These are phyloP conservation scores for Scaptomyza graminum DNA, from an alignment of 1,140 invertebrate genomes.

Conservation along the genomic window DNA sequence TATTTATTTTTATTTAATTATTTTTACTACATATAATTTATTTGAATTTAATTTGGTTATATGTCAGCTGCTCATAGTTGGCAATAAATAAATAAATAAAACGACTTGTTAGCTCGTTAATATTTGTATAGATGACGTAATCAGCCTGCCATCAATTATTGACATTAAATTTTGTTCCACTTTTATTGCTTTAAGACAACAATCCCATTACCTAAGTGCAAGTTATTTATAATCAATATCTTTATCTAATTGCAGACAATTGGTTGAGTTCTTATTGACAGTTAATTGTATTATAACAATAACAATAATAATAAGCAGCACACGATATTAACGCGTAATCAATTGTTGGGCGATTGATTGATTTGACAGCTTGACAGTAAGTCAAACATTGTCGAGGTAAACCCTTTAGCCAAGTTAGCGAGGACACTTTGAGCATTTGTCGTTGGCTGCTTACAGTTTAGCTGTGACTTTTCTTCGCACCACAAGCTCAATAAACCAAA, in stretches of 20 bases:
- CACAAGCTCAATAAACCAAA: slow-evolving; percentile 40
- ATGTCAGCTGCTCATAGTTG: too few relatives aligned
- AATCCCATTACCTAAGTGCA: too few relatives aligned
- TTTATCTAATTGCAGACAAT: not conserved
- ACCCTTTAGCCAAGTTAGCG: slow-evolving; percentile 17
- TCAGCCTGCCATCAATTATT: too few relatives aligned
- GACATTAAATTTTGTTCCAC: too few relatives aligned
- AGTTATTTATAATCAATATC: too few relatives aligned
- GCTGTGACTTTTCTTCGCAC: slow-evolving; percentile 16
- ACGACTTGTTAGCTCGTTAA: too few relatives aligned
- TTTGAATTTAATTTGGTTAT: too few relatives aligned
- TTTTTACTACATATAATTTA: too few relatives aligned
- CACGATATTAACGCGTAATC: not conserved
- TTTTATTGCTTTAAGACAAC: too few relatives aligned
- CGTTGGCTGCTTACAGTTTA: slow-evolving; percentile 11
- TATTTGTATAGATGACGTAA: too few relatives aligned
- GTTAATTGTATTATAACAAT: not conserved
- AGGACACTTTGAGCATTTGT: slow-evolving; percentile 28
- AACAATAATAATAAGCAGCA: not conserved
- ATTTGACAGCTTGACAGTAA: slow-evolving; percentile 29
- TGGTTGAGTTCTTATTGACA: not conserved
- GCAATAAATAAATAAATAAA: too few relatives aligned
- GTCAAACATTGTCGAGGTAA: slow-evolving; percentile 1
- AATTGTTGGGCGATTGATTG: not conserved
- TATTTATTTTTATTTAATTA: too few relatives aligned